Evolutionary conservation across 2,888 invertebrate genomes (phyloP), one percentile per base, ranked within the genome.

Genomic region (Mimas tiliae): DNA sequence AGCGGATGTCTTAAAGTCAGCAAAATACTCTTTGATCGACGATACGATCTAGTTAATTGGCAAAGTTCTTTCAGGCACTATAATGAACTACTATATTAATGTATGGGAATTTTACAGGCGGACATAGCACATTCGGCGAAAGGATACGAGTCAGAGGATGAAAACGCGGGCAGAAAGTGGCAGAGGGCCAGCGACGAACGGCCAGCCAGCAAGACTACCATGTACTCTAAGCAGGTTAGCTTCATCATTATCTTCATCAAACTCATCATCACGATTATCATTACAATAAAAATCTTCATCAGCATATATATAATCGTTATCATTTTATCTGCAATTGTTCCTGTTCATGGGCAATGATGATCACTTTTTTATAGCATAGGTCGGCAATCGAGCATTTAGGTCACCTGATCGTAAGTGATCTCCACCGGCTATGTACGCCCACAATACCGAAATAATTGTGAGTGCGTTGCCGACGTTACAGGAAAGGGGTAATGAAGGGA

Each of bases 91-190:
- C 2, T 34, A n/a, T 42, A 19, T 6, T 27, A 42, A 62, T 21
- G 4, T 34, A 6, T 47, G 12, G 14, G 6, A 42, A 21, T 27
- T 4, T 63, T 48, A 66, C 90, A 96, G 96, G 95, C 96, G 80
- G 96, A 96, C 88, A 95, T 96, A 88, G 95, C 95, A 80, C 95
- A 95, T 81, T 94, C 95, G 78, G 95, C 95, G 78, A 95, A 96
- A 85, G 95, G 95, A 83, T 96, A 96, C 95, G 97, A 96, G 86
- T 96, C 96, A 71, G 97, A 97, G 91, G 96, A 96, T 95, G 96
- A 96, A 87, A 95, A 95, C 93, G 96, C 96, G 94, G 95, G 96
- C 80, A 94, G 96, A 82, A 94, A 95, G 85, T 94, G 95, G 84
- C 94, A 95, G 84, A 94, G 93, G 87, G 93, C 94, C 83, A 92